Evolutionary conservation across 2,797 vertebrate species (phyloP), one percentile per base, ranked within the genome.

Genomic region (Coregonus sp.): DNA sequence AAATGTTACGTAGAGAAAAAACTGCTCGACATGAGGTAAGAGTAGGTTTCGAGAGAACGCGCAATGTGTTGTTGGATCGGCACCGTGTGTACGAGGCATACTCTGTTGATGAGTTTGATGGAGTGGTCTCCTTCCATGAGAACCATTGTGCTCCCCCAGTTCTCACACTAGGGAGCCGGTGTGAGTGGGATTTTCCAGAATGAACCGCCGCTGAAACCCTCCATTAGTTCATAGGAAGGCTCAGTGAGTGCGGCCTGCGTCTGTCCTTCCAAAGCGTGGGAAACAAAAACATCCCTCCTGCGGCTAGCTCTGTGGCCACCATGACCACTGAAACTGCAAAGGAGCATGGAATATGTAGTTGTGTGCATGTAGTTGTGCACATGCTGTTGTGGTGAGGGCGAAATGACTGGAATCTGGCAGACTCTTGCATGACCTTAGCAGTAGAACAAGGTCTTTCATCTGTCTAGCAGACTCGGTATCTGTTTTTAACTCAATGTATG

Each of bases 231-330:
- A 80, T 72, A 81, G 77, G 77, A 66, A 76, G 77, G 71, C 33
- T 85, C 9, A 47, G 40, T 47, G 73, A 80, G 67, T 81, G 78
- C 74, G 71, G 82, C 78, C 77, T 82, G 76, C 11, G 79, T 82
- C 76, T 18, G 9, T 82, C 76, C 20, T 4, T 78, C 75, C 71
- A 69, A 81, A 80, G 77, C 72, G 78, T 78, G 82, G 83, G 82
- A 82, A 85, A 88, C 52, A 82, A 84, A 86, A 86, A 80, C 85
- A 80, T 83, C 78, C 75, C 67, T 79, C 75, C 76, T 81, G 78
- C 67, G 9, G 76, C 78, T 69, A 71, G 75, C 80, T 69, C 72
- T 61, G 78, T 31, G 20, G 73, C 59, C 72, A 67, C 50, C 11
- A 37, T 50, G 71, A 66, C 79, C 66, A 35, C 75, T 75, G 73